Evolutionary conservation across 1,140 invertebrate genomes (phyloP).

Genomic region (Parapsyche elsis): DNA sequence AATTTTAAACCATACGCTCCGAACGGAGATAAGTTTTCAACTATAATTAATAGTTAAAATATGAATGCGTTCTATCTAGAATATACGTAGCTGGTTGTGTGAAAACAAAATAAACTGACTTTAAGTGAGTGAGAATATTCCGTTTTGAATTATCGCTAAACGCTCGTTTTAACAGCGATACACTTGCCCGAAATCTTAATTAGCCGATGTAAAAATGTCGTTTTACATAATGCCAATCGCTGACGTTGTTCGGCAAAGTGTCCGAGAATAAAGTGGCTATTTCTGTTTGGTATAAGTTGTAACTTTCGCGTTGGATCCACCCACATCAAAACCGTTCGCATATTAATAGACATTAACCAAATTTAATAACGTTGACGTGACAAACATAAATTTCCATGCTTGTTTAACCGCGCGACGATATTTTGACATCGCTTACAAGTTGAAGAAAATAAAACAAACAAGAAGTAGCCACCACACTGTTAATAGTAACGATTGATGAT

Average conservation of each 20-base stretch:
- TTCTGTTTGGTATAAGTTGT: slow-evolving; percentile 19
- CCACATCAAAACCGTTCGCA: slow-evolving; percentile 8
- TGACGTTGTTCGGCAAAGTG: neutral
- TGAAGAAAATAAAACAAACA: neutral
- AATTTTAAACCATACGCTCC: too few relatives aligned
- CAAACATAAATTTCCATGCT: neutral
- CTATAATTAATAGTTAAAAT: too few relatives aligned
- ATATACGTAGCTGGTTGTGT: too few relatives aligned
- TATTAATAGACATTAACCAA: slow-evolving; percentile 34
- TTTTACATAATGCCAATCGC: too few relatives aligned
- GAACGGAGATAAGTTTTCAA: too few relatives aligned
- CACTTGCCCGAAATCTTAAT: too few relatives aligned
- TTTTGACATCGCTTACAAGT: neutral
- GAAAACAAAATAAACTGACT: too few relatives aligned
- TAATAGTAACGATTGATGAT: neutral
- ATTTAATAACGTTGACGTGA: slow-evolving; percentile 18
- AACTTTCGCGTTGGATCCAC: slow-evolving; percentile 26
- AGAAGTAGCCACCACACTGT: neutral
- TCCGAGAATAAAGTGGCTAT: neutral
- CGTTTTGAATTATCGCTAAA: too few relatives aligned
- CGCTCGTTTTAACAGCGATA: too few relatives aligned
- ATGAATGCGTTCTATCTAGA: too few relatives aligned
- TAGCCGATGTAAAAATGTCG: too few relatives aligned
- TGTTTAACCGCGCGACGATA: neutral
- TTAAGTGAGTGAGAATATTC: too few relatives aligned